Percentiles rank a stretch among this genome's conserved stretches.
These are phyloP conservation scores for Samia ricini DNA, from an alignment of 1,140 invertebrate species.

Conservation along the genomic window DNA sequence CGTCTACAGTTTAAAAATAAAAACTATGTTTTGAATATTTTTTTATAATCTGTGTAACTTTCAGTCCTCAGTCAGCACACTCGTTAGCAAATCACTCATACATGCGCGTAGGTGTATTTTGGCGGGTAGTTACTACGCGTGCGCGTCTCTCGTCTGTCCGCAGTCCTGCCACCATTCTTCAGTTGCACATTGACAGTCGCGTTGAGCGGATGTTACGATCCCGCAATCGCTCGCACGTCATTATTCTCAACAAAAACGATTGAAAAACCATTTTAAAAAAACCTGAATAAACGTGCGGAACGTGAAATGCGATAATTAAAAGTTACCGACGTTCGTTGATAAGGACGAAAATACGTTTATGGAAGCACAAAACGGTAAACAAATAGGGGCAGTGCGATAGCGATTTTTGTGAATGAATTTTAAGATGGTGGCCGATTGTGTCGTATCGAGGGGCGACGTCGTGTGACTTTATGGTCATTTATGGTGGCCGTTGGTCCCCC, in stretches of 20 bases:
- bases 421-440: conserved; percentile 67
- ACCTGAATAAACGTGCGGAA: background rate
- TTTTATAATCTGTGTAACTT: conserved; percentile 51
- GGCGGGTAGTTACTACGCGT: conserved; percentile 61
- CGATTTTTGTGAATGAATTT: conserved; percentile 75
- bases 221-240: conserved; percentile 33
- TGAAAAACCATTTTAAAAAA: background rate
- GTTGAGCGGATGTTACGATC: conserved; percentile 29
- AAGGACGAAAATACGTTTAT: conserved; percentile 19
- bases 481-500: conserved; percentile 16
- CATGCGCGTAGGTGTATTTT: conserved; percentile 73
- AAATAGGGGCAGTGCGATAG: conserved; percentile 59
- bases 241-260: conserved; percentile 52
- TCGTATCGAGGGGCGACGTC: conserved; percentile 43
- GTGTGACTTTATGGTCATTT: conserved; percentile 35
- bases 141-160: conserved; percentile 54
- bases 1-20: conserved; percentile 10
- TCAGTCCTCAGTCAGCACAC: conserved; percentile 28
- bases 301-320: background rate
- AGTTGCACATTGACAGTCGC: conserved; percentile 53
- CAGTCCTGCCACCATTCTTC: conserved; percentile 73
- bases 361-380: conserved; percentile 63
- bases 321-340: conserved; percentile 24
- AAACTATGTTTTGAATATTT: background rate
- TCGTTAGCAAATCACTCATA: conserved; percentile 34